These are phyloP conservation scores for Hyposoter didymator DNA, from an alignment of 2,888 invertebrate genomes.

Conservation along the genomic window DNA sequence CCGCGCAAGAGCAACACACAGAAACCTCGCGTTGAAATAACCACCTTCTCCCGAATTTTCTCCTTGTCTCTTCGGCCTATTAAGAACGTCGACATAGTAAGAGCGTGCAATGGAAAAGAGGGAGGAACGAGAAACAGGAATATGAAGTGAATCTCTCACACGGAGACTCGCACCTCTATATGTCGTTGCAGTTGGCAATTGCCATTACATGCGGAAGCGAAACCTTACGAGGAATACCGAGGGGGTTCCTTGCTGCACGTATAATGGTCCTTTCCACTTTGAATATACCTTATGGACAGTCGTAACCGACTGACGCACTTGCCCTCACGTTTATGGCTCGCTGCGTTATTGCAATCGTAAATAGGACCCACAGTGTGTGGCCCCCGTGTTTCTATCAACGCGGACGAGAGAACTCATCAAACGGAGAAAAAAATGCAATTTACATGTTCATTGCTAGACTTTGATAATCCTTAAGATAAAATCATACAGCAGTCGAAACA, in stretches of 20 bases:
- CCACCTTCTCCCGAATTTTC: conserved; percentile 41
- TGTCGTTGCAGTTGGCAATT: conserved; percentile 43
- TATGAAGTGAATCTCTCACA: conserved; percentile 47
- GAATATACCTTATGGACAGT: conserved; percentile 39
- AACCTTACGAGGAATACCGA: conserved; percentile 51
- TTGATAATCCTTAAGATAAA: neutral
- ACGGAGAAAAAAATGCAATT: neutral
- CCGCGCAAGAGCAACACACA: conserved; percentile 20
- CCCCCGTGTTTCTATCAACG: neutral
- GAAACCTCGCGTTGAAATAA: conserved; percentile 7
- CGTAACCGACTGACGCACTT: conserved; percentile 47
- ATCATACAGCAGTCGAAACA: neutral
- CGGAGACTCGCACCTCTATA: conserved; percentile 40
- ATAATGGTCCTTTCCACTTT: conserved; percentile 35
- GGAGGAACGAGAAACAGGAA: neutral
- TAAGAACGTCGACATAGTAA: neutral
- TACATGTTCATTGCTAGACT: neutral
- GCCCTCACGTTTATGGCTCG: conserved; percentile 29
- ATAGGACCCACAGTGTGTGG: neutral
- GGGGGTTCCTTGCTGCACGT: conserved; percentile 28
- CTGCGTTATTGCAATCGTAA: conserved; percentile 44
- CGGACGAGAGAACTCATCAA: neutral
- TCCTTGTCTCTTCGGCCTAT: conserved; percentile 36
- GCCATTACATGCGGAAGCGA: conserved; percentile 50
- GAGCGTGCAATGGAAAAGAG: neutral